Conservation (phyloP, 2,797 vertebrate species). For the Naso thynnoides region DNA sequence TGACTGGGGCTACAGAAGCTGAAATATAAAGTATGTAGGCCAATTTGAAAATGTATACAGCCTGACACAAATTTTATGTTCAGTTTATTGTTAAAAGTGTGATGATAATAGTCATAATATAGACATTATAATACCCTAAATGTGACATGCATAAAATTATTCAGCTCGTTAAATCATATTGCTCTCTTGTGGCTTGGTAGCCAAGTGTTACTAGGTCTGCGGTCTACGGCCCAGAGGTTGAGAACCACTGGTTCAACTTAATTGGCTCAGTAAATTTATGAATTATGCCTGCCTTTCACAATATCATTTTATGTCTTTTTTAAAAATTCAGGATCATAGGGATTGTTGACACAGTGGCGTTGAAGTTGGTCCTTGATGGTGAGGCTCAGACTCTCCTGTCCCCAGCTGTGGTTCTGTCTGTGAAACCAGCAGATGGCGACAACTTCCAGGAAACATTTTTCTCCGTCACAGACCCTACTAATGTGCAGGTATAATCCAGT, state of each 20-base stretch:
- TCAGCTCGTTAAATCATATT: not conserved
- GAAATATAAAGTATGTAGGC: not conserved
- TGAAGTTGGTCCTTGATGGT: conserved; percentile 87
- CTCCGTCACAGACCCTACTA: conserved; percentile 83
- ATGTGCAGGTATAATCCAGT: conserved; percentile 86
- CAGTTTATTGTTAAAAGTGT: not conserved
- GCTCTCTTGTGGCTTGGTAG: not conserved
- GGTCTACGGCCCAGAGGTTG: not conserved
- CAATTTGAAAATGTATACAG: too few species aligned
- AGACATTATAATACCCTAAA: not conserved
- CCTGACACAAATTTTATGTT: not conserved
- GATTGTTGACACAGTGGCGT: conserved; percentile 91
- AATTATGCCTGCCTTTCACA: not conserved
- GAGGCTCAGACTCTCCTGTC: conserved; percentile 78
- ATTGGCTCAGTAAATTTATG: not conserved
- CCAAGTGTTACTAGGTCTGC: not conserved
- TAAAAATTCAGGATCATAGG: conserved; percentile 88
- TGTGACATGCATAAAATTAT: not conserved
- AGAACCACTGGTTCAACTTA: not conserved
- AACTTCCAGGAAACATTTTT: conserved; percentile 87
- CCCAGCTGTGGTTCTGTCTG: conserved; percentile 88
- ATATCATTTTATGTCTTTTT: conserved; percentile 4
- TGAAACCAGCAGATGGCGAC: conserved; percentile 83
- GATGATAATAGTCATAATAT: not conserved
- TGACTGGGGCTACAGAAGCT: not conserved